These are phyloP conservation scores for Pseudomugil tenellus DNA, from an alignment of 2,797 vertebrate species.

Conservation along the genomic window DNA sequence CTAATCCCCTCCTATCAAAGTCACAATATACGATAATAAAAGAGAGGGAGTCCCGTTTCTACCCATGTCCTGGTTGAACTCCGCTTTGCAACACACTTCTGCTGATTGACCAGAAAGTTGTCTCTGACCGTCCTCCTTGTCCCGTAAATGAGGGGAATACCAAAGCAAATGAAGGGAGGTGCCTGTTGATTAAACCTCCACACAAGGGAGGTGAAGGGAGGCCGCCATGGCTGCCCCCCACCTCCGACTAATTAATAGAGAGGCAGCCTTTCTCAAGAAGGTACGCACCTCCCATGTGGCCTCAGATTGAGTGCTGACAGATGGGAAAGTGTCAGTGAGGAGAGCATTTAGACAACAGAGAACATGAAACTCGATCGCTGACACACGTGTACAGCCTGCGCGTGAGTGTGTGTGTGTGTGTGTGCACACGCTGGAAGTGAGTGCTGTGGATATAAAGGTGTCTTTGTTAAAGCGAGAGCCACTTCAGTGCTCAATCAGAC, in stretches of 20 bases:
- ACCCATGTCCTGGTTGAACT: slow-evolving; percentile 27
- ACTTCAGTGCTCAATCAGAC: slow-evolving; percentile 74
- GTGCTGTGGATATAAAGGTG: slow-evolving; percentile 78
- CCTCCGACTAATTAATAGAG: slow-evolving; percentile 65
- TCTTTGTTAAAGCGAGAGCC: slow-evolving; percentile 80
- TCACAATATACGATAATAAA: slow-evolving; percentile 1
- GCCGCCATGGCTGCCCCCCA: slow-evolving; percentile 40
- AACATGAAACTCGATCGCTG: slow-evolving; percentile 74
- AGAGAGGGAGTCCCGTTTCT: slow-evolving; percentile 7
- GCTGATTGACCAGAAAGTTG: slow-evolving; percentile 62
- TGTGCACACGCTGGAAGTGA: slow-evolving; percentile 52
- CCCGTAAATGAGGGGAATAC: slow-evolving; percentile 61
- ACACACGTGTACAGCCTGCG: slow-evolving; percentile 51
- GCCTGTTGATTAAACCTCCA: slow-evolving; percentile 60
- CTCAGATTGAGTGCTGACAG: slow-evolving; percentile 73
- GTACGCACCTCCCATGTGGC: slow-evolving; percentile 65
- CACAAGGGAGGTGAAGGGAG: slow-evolving; percentile 61
- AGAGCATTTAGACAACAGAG: slow-evolving; percentile 75
- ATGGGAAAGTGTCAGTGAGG: slow-evolving; percentile 73
- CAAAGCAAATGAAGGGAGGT: slow-evolving; percentile 60
- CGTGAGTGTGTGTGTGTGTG: slow-evolving; percentile 27
- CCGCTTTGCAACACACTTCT: slow-evolving; percentile 32
- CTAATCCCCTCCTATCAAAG: background rate
- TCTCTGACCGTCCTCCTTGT: slow-evolving; percentile 27
- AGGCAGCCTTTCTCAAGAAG: slow-evolving; percentile 48